Percentiles rank a stretch among this genome's conserved stretches.
These are phyloP conservation scores for Lycocerus yunnanus DNA, from an alignment of 2,888 invertebrate genomes.

Conservation along the genomic window DNA sequence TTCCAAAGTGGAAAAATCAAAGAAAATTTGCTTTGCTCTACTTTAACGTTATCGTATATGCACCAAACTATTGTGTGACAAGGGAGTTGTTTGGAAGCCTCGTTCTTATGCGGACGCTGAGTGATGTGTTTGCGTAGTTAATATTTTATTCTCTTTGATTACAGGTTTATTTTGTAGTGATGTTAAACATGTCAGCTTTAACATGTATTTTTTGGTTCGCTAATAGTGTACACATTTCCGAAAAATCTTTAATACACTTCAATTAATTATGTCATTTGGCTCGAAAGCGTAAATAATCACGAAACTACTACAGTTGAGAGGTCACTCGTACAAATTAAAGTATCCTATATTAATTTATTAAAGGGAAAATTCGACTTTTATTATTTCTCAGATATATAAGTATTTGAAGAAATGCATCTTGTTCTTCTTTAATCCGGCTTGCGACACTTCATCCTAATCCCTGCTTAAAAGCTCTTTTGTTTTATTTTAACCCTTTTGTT, in stretches of 20 bases:
- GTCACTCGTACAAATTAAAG: background rate
- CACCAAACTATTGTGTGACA: constrained; percentile 37
- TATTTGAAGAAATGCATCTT: constrained; percentile 21
- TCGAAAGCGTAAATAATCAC: background rate
- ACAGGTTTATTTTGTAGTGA: constrained; percentile 19
- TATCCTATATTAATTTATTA: background rate
- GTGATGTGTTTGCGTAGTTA: constrained; percentile 46
- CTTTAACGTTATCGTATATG: constrained; percentile 40
- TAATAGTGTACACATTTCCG: background rate
- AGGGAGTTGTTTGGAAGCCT: constrained; percentile 39
- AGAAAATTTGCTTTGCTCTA: constrained; percentile 27
- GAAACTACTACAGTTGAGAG: background rate
- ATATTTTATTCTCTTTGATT: constrained; percentile 48
- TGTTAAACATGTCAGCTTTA: background rate
- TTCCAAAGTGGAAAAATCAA: constrained; percentile 8
- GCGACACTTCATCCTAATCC: constrained; percentile 49
- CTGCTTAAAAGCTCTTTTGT: constrained; percentile 53
- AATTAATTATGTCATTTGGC: no score
- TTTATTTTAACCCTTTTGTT: constrained; percentile 54
- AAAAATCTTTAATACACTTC: background rate
- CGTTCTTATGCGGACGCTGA: constrained; percentile 39
- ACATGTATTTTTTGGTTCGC: background rate
- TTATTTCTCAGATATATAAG: background rate
- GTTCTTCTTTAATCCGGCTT: constrained; percentile 41
- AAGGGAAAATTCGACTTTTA: background rate